phyloP scores from a whole-genome alignment of 2,797 vertebrate genomes.

The Threskiornis aethiopicus region DNA sequence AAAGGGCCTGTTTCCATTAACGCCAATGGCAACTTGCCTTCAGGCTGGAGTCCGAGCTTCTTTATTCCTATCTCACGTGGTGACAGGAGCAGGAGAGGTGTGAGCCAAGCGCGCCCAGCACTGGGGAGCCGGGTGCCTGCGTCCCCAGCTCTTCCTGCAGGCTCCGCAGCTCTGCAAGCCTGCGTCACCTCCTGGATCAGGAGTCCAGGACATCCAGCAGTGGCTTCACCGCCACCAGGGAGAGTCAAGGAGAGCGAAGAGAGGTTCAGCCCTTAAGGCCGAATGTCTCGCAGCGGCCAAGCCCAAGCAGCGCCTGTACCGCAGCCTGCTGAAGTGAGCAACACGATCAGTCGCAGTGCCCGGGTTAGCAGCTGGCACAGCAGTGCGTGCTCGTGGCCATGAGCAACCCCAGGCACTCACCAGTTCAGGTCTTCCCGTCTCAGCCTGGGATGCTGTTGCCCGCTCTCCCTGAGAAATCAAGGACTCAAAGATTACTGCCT shows the following conservation, averaged over 20 bases:
- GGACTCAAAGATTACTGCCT: not conserved
- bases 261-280: not conserved
- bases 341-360: accelerated
- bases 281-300: not conserved
- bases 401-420: not conserved
- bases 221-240: not conserved
- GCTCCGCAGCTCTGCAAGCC: not conserved
- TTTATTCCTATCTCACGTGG: not conserved
- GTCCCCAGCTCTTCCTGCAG: not conserved
- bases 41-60: not conserved
- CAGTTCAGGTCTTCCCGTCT: not conserved
- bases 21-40: not conserved
- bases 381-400: not conserved
- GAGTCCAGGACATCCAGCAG: not conserved
- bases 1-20: not conserved
- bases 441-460: not conserved
- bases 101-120: not conserved
- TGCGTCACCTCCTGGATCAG: not conserved
- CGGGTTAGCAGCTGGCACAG: not conserved
- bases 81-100: not conserved
- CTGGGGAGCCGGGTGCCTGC: not conserved
- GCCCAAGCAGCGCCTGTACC: not conserved
- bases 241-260: not conserved
- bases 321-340: not conserved
- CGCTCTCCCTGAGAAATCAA: not conserved